Percentiles rank a stretch among this genome's conserved stretches.
phyloP scores from a whole-genome alignment of 37 sponge, comb jelly and placozoan species.

The Dysidea cf. avara region DNA sequence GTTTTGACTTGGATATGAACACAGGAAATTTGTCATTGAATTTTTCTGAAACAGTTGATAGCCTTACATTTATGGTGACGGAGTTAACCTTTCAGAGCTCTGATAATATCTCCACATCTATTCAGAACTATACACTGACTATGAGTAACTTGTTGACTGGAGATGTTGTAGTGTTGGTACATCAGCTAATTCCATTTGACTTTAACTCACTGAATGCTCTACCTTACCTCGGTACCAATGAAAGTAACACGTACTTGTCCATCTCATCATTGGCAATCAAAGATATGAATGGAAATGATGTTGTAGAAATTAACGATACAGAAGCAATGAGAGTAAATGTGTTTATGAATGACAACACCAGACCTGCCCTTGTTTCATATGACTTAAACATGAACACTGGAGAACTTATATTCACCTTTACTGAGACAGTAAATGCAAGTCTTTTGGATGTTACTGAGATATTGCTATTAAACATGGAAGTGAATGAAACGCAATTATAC shows the following conservation, averaged over 20 bases:
- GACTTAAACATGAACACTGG: conserved; percentile 78
- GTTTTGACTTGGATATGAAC: conserved; percentile 75
- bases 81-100: conserved; percentile 70
- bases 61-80: conserved; percentile 57
- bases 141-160: conserved; percentile 43
- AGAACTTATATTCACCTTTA: conserved; percentile 59
- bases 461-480: conserved; percentile 25
- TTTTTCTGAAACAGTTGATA: conserved; percentile 87
- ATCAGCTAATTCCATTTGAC: conserved; percentile 54
- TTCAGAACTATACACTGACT: conserved; percentile 51
- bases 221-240: conserved; percentile 54
- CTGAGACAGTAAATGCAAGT: conserved; percentile 77
- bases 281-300: conserved; percentile 79
- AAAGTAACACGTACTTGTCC: conserved; percentile 58
- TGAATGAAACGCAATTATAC: conserved; percentile 34
- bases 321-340: conserved; percentile 38
- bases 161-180: conserved; percentile 51
- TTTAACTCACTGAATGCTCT: conserved; percentile 76
- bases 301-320: conserved; percentile 36
- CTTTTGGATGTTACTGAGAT: conserved; percentile 75
- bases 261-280: conserved; percentile 50
- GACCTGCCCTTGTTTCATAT: conserved; percentile 55
- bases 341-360: conserved; percentile 46
- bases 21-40: conserved; percentile 53
- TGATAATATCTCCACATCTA: conserved; percentile 3